These are phyloP conservation scores for Pycnomerus fuliginosus DNA, from an alignment of 2,888 invertebrate species.

Conservation along the genomic window DNA sequence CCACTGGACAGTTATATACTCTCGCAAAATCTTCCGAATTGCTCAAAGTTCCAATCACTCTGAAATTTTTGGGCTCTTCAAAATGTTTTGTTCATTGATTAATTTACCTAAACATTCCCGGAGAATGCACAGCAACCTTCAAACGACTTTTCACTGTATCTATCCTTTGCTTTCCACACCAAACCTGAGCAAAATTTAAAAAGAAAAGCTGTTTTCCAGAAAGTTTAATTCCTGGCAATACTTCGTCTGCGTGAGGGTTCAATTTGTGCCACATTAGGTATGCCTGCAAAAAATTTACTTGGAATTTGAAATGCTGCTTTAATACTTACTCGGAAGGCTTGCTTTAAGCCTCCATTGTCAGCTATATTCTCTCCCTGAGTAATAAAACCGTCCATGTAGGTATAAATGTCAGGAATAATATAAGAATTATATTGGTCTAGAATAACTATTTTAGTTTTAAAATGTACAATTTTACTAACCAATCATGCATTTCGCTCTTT, in stretches of 20 bases:
- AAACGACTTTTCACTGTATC: conserved; percentile 78
- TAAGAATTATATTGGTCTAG: conserved; percentile 82
- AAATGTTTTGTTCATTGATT: background rate
- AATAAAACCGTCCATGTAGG: conserved; percentile 72
- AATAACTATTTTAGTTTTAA: conserved; percentile 15
- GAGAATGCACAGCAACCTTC: conserved; percentile 82
- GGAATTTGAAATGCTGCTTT: background rate
- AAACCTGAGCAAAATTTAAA: conserved; percentile 82
- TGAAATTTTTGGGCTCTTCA: conserved; percentile 1
- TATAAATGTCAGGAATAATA: conserved; percentile 74
- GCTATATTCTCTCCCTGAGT: conserved; percentile 94
- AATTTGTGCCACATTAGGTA: conserved; percentile 73
- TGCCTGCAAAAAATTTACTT: conserved; percentile 57
- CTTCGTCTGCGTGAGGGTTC: conserved; percentile 63
- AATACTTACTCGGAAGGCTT: conserved; percentile 60
- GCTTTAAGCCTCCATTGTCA: conserved; percentile 93
- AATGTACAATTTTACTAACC: conserved; percentile 40
- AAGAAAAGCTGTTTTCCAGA: conserved; percentile 84
- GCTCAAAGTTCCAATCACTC: conserved; percentile 37
- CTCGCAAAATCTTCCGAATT: conserved; percentile 67
- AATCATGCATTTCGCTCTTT: conserved; percentile 75
- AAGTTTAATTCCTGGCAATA: conserved; percentile 71
- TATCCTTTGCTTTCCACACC: conserved; percentile 80
- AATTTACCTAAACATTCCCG: conserved; percentile 63
- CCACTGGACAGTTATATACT: conserved; percentile 68